Evolutionary conservation across 2,888 invertebrate species (phyloP).

Genomic region (Netelia fuscicornis): DNA sequence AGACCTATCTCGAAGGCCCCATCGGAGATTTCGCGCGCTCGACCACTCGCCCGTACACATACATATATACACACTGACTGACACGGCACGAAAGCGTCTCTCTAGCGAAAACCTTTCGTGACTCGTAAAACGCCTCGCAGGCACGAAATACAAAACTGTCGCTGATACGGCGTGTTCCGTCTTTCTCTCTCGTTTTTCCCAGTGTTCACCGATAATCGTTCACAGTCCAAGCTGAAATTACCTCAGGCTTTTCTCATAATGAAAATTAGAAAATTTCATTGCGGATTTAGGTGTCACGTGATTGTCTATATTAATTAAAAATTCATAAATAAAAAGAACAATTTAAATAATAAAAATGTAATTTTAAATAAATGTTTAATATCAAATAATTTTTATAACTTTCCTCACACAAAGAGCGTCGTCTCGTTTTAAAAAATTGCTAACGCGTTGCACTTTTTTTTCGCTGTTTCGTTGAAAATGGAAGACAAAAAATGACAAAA

Average conservation of each 20-base stretch:
- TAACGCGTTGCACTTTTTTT: not conserved
- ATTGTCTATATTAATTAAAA: not conserved
- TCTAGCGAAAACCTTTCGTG: slow-evolving; percentile 45
- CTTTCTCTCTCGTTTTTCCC: not conserved
- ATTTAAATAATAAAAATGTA: not conserved
- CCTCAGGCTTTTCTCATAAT: not conserved
- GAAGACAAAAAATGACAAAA: not conserved
- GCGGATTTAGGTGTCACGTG: too few species aligned
- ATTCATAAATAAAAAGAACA: not conserved
- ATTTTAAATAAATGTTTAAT: not conserved
- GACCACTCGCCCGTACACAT: slow-evolving; percentile 1
- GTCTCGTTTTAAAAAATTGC: not conserved
- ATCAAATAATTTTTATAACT: not conserved
- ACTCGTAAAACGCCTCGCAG: slow-evolving; percentile 46
- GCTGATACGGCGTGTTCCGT: not conserved
- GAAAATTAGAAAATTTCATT: too few species aligned
- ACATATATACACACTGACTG: not conserved
- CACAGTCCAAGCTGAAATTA: not conserved
- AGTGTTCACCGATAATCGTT: not conserved
- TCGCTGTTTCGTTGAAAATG: not conserved
- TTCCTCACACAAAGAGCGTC: not conserved
- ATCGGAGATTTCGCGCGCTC: slow-evolving; percentile 42
- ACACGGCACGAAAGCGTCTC: slow-evolving; percentile 27
- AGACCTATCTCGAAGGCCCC: slow-evolving; percentile 48
- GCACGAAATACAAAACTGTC: not conserved